phyloP scores from a whole-genome alignment of 1,140 invertebrate species.

The Odontomachus brunneus region DNA sequence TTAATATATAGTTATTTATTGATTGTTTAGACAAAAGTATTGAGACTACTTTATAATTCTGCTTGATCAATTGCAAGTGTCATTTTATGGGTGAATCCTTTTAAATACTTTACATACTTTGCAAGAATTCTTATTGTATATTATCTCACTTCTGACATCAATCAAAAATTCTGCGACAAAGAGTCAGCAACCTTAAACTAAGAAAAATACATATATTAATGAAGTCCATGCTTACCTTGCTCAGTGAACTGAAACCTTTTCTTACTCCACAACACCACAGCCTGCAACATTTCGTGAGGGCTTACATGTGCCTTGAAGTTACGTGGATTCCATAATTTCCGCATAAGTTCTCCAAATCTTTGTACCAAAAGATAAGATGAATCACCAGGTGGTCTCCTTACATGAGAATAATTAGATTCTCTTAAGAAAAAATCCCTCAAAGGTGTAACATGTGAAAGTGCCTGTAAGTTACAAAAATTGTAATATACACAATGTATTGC shows the following conservation, averaged over 20 bases:
- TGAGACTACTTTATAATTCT: too few relatives aligned
- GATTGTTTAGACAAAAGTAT: too few relatives aligned
- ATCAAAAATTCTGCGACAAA: too few relatives aligned
- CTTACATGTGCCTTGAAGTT: slow-evolving; percentile 99
- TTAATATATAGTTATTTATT: too few relatives aligned
- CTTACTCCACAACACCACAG: slow-evolving; percentile 98
- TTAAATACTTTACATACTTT: too few relatives aligned
- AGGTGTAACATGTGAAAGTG: slow-evolving; percentile 97
- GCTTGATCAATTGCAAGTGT: too few relatives aligned
- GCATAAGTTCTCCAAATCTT: slow-evolving; percentile 98
- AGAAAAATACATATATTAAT: not conserved
- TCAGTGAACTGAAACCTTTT: slow-evolving; percentile 99
- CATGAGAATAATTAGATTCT: slow-evolving; percentile 95
- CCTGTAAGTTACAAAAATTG: slow-evolving; percentile 86
- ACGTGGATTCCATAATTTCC: slow-evolving; percentile 99
- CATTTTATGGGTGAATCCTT: too few relatives aligned
- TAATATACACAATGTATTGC: not conserved
- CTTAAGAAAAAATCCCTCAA: slow-evolving; percentile 97
- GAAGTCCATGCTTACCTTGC: slow-evolving; percentile 89
- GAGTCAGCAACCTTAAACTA: too few relatives aligned
- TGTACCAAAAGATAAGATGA: slow-evolving; percentile 96
- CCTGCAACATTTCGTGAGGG: slow-evolving; percentile 99
- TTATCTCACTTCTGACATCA: too few relatives aligned
- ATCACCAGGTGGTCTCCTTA: slow-evolving; percentile 97
- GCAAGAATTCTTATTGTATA: too few relatives aligned